These are phyloP conservation scores for Marisa cornuarietis DNA, from an alignment of 1,140 invertebrate genomes.

Conservation along the genomic window DNA sequence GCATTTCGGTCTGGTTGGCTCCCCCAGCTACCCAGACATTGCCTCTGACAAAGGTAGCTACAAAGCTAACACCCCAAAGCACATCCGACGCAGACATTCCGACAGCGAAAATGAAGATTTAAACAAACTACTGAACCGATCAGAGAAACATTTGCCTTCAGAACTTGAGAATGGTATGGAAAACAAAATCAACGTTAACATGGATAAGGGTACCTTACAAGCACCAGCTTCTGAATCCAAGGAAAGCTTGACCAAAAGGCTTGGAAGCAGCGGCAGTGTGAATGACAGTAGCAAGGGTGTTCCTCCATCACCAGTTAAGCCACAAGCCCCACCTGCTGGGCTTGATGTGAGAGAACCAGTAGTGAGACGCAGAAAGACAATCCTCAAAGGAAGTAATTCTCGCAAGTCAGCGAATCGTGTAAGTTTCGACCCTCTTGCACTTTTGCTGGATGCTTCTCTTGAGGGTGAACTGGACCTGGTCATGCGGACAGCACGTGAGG, in stretches of 20 bases:
- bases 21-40: conserved; percentile 53
- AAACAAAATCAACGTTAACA: no score
- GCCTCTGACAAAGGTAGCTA: conserved; percentile 62
- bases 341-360: background rate
- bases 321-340: background rate
- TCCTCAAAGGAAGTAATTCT: conserved; percentile 45
- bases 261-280: background rate
- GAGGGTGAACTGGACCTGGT: conserved; percentile 98
- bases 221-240: background rate
- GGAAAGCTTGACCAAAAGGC: background rate
- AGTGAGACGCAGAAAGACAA: conserved; percentile 49
- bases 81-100: conserved; percentile 56
- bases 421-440: conserved; percentile 96
- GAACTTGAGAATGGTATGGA: conserved; percentile 28
- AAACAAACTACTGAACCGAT: conserved; percentile 23
- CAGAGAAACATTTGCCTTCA: conserved; percentile 35
- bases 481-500: conserved; percentile 92
- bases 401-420: conserved; percentile 74
- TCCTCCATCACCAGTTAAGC: background rate
- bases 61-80: conserved; percentile 58
- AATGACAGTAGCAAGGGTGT: background rate
- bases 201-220: background rate
- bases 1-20: conserved; percentile 41
- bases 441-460: conserved; percentile 94
- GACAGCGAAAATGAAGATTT: conserved; percentile 61